Evolutionary conservation across 92 coral and sea anemone species (phyloP).

Genomic region (Phymanthus crucifer): DNA sequence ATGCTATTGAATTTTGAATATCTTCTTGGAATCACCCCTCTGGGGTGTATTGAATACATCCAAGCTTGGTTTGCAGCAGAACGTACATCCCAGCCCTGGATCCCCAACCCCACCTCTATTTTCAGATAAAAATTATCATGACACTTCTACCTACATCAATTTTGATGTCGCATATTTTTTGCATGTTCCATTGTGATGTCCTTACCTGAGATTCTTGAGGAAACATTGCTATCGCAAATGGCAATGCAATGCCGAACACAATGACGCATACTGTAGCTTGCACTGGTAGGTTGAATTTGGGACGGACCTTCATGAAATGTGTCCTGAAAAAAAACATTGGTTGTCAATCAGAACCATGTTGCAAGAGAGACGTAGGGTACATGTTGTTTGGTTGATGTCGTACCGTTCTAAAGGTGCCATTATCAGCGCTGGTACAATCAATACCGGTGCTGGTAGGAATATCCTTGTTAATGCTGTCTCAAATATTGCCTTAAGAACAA

Average conservation of each 20-base stretch:
- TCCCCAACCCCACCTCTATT: too few relatives aligned
- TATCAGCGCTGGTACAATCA: slow-evolving; percentile 79
- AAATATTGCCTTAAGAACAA: slow-evolving; percentile 71
- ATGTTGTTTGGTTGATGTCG: neutral
- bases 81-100: too few relatives aligned
- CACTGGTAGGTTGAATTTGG: slow-evolving; percentile 74
- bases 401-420: slow-evolving; percentile 95
- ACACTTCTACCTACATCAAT: too few relatives aligned
- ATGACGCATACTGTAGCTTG: slow-evolving; percentile 85
- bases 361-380: neutral
- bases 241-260: slow-evolving; percentile 86
- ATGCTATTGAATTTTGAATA: too few relatives aligned
- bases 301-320: slow-evolving; percentile 75
- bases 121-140: too few relatives aligned
- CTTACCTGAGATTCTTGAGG: slow-evolving; percentile 90
- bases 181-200: too few relatives aligned
- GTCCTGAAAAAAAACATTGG: slow-evolving; percentile 45
- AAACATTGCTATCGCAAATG: slow-evolving; percentile 91
- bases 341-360: neutral
- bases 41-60: too few relatives aligned
- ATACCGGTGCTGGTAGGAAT: slow-evolving; percentile 77
- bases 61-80: too few relatives aligned
- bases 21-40: too few relatives aligned
- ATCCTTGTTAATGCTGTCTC: slow-evolving; percentile 93
- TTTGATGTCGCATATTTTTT: too few relatives aligned